Conservation (phyloP, 2,113 vertebrate species). For the Leptobrachium ailaonicum region DNA sequence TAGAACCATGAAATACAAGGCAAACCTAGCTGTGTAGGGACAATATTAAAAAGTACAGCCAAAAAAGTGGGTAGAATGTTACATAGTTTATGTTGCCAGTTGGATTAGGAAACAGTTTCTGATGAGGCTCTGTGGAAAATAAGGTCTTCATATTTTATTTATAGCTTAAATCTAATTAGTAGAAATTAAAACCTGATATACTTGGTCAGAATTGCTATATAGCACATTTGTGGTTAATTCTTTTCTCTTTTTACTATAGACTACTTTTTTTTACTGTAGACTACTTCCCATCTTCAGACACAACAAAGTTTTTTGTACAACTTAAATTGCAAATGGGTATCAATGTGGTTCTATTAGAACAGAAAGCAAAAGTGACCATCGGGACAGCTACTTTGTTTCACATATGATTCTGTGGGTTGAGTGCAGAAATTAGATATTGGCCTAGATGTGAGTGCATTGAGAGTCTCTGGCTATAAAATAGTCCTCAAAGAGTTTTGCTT, state of each 20-base stretch:
- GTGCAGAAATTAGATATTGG: too few relatives aligned
- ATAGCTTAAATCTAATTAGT: not conserved
- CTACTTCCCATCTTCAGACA: constrained; percentile 10
- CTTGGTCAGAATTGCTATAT: not conserved
- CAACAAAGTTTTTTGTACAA: not conserved
- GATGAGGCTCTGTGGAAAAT: not conserved
- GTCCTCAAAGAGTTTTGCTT: too few relatives aligned
- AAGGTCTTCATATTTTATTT: not conserved
- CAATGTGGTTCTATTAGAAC: too few relatives aligned
- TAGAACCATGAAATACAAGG: constrained; percentile 15
- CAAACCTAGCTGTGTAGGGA: not conserved
- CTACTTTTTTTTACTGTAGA: not conserved
- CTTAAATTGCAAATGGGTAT: too few relatives aligned
- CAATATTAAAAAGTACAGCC: not conserved
- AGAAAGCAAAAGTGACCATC: too few relatives aligned
- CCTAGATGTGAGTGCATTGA: too few relatives aligned
- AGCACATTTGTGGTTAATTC: constrained; percentile 7
- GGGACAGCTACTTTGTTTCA: too few relatives aligned
- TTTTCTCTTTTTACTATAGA: not conserved
- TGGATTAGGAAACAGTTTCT: constrained; percentile 1
- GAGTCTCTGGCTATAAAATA: too few relatives aligned
- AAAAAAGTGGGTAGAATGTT: not conserved
- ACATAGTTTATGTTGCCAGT: not conserved
- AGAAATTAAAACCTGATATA: constrained; percentile 3
- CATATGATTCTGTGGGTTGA: too few relatives aligned